A percentile compares a stretch with the other conserved stretches of the same genome.
Conservation (phyloP, 2,113 vertebrate genomes). For the Pholis gunnellus region DNA sequence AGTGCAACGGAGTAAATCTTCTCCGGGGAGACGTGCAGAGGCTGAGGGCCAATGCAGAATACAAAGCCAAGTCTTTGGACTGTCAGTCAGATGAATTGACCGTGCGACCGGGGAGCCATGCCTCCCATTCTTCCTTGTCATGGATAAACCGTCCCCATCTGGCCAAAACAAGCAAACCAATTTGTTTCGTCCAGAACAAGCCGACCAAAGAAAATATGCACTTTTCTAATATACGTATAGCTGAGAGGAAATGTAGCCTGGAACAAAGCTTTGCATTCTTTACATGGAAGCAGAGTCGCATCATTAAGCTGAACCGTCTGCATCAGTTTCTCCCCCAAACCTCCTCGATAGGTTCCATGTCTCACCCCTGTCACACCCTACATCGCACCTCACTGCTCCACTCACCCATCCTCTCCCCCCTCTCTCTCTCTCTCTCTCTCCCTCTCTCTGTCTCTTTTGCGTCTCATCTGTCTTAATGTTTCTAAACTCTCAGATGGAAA, state of each 20-base stretch:
- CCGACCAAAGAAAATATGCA: neutral
- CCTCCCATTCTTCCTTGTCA: conserved; percentile 27
- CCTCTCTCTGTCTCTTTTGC: neutral
- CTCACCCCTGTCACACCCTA: conserved; percentile 4
- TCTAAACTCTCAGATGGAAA: conserved; percentile 65
- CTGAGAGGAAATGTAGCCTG: neutral
- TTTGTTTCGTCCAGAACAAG: conserved; percentile 30
- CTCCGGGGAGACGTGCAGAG: conserved; percentile 3
- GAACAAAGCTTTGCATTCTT: conserved; percentile 26
- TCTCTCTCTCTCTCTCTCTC: neutral
- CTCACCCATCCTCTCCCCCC: neutral
- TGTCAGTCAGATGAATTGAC: conserved; percentile 55
- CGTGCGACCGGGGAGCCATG: conserved; percentile 15
- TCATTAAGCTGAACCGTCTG: neutral
- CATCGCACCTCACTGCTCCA: conserved; percentile 30
- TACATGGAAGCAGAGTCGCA: neutral
- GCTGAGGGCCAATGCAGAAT: conserved; percentile 19
- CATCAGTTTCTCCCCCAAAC: neutral
- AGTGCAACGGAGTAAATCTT: conserved; percentile 32
- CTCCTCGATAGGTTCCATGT: neutral
- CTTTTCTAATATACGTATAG: neutral
- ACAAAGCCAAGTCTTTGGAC: conserved; percentile 46
- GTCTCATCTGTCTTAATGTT: conserved; percentile 31
- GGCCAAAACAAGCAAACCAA: conserved; percentile 57
- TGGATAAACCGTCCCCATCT: conserved; percentile 33